phyloP scores from a whole-genome alignment of 1,140 invertebrate genomes.

The Papilio xuthus region DNA sequence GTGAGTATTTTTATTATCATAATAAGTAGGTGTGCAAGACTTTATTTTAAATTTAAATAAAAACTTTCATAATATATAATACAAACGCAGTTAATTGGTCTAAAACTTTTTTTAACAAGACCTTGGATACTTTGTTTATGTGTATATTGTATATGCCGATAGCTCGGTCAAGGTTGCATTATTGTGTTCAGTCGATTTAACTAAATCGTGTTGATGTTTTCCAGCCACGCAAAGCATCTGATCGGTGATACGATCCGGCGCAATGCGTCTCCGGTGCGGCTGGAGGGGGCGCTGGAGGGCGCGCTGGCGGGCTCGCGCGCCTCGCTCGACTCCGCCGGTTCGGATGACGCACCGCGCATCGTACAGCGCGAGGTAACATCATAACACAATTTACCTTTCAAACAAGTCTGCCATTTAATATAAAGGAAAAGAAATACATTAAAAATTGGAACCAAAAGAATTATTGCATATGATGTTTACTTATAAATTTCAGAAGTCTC shows the following conservation, averaged over 20 bases:
- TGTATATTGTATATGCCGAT: too few species aligned
- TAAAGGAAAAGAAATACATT: too few species aligned
- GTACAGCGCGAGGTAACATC: conserved; percentile 22
- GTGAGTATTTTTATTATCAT: conserved; percentile 82
- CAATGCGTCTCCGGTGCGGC: conserved; percentile 93
- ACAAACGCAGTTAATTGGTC: too few species aligned
- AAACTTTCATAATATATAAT: too few species aligned
- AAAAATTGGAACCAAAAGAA: too few species aligned
- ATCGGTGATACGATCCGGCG: conserved; percentile 96
- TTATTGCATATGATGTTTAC: conserved; percentile 3
- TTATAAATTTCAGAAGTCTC: conserved; percentile 73
- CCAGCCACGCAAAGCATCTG: conserved; percentile 92
- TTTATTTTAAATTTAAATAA: too few species aligned
- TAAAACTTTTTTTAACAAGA: too few species aligned
- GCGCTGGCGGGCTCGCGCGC: conserved; percentile 82
- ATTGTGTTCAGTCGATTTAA: background rate
- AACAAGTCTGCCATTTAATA: background rate
- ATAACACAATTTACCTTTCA: too few species aligned
- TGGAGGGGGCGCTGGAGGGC: conserved; percentile 82
- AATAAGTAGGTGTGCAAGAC: too few species aligned
- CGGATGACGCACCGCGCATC: conserved; percentile 84
- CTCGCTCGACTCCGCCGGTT: conserved; percentile 88
- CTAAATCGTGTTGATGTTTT: background rate
- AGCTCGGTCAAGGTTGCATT: background rate
- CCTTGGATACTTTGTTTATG: too few species aligned